Evolutionary conservation across 2,113 vertebrate genomes (phyloP).

Genomic region (Marmota monax): DNA sequence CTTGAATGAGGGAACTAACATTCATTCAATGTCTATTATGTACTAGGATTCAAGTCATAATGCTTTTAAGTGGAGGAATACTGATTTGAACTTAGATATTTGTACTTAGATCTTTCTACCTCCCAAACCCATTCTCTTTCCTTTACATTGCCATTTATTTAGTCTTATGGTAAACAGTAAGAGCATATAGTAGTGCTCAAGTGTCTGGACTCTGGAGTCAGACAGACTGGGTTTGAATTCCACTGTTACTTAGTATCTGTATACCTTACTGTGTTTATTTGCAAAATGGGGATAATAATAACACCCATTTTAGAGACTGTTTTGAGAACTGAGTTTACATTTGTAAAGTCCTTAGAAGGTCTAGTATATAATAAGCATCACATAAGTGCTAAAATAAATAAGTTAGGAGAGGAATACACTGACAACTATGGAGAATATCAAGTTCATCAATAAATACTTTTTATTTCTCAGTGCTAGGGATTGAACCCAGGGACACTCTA

Average conservation of each 20-base stretch:
- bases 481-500: background rate
- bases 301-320: background rate
- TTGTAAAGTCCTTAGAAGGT: constrained; percentile 25
- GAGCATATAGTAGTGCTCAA: background rate
- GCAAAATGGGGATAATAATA: background rate
- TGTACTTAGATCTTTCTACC: background rate
- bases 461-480: background rate
- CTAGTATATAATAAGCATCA: background rate
- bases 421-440: background rate
- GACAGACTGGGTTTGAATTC: background rate
- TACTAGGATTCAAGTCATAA: background rate
- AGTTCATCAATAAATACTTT: constrained; percentile 45
- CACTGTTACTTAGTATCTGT: background rate
- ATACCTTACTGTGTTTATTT: background rate
- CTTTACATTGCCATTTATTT: background rate
- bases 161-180: background rate
- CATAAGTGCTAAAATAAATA: background rate
- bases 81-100: background rate
- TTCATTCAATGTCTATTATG: background rate
- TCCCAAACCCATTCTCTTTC: background rate
- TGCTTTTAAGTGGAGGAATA: background rate
- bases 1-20: background rate
- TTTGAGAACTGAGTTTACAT: constrained; percentile 1
- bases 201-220: background rate
- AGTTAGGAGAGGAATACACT: background rate